These are phyloP conservation scores for Cranoglanis bouderius DNA, from an alignment of 2,113 vertebrate species.

Conservation along the genomic window DNA sequence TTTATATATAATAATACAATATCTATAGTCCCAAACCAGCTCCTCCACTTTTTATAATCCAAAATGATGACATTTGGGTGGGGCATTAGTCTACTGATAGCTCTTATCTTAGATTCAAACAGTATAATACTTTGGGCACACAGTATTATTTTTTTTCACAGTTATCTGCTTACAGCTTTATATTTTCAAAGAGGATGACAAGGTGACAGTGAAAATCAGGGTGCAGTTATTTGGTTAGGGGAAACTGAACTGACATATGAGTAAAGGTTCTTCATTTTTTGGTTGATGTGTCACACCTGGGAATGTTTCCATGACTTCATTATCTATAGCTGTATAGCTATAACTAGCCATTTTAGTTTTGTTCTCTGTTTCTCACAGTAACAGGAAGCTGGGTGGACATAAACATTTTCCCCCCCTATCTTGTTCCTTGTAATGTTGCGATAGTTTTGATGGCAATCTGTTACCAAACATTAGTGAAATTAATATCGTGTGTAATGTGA, in stretches of 20 bases:
- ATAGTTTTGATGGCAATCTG: neutral
- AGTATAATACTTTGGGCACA: neutral
- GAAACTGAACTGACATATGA: neutral
- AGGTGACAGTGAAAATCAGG: neutral
- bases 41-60: constrained; percentile 1
- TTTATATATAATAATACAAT: too few relatives aligned
- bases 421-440: neutral
- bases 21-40: neutral
- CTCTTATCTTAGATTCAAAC: neutral
- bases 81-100: neutral
- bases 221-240: neutral
- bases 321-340: neutral
- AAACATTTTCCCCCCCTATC: neutral
- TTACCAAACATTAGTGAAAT: neutral
- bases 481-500: neutral
- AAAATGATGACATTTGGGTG: neutral
- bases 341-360: neutral
- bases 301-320: neutral
- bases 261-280: neutral
- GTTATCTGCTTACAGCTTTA: neutral
- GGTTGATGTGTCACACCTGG: neutral
- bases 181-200: neutral
- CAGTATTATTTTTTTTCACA: neutral
- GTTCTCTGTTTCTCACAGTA: neutral
- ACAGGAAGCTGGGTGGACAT: neutral